Percentiles rank a stretch among this genome's conserved stretches.
Evolutionary conservation across 2,113 vertebrate genomes (phyloP).

Genomic region (Bagarius yarrelli): DNA sequence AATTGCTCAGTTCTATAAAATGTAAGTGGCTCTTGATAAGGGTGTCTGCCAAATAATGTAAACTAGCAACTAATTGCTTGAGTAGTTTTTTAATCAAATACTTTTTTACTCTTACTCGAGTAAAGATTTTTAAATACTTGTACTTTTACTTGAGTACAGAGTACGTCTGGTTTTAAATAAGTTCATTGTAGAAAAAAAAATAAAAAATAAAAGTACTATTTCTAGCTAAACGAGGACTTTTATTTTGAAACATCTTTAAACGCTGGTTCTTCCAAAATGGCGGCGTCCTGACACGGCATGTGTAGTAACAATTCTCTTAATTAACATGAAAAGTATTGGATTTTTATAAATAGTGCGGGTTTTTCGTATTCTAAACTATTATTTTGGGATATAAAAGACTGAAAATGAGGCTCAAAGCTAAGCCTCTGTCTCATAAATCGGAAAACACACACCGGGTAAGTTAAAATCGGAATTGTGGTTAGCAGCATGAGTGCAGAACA

Average conservation of each 20-base stretch:
- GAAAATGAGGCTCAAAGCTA: slow-evolving; percentile 75
- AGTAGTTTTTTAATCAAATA: too few species aligned
- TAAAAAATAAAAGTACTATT: neutral
- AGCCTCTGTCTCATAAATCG: slow-evolving; percentile 83
- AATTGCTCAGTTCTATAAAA: too few species aligned
- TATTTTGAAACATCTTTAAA: slow-evolving; percentile 35
- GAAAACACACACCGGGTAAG: slow-evolving; percentile 91
- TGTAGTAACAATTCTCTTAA: slow-evolving; percentile 52
- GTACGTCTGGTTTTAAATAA: too few species aligned
- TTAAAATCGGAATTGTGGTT: neutral
- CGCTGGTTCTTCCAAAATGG: slow-evolving; percentile 65
- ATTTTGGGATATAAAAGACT: neutral
- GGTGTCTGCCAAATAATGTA: too few species aligned
- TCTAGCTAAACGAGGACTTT: neutral
- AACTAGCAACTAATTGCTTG: too few species aligned
- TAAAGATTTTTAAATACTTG: too few species aligned
- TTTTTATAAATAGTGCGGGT: neutral
- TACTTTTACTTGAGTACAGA: too few species aligned
- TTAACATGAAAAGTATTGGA: neutral
- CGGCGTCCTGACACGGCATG: slow-evolving; percentile 32
- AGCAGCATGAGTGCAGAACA: neutral
- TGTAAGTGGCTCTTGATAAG: too few species aligned
- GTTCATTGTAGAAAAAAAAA: too few species aligned
- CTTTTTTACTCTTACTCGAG: too few species aligned
- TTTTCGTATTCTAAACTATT: neutral